These are phyloP conservation scores for Tragelaphus eurycerus DNA, from an alignment of 2,797 vertebrate genomes.

Conservation along the genomic window DNA sequence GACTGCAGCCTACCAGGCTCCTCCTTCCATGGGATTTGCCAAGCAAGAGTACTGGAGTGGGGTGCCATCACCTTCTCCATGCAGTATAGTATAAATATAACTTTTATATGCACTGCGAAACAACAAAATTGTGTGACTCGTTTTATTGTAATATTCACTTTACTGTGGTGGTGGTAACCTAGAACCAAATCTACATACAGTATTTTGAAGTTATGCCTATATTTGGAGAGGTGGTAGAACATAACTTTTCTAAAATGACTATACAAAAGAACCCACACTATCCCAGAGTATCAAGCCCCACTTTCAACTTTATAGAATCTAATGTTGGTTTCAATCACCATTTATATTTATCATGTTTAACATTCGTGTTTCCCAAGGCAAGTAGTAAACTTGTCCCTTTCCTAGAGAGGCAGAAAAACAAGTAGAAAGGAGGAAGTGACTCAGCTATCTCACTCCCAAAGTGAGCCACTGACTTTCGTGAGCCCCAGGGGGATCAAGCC, in stretches of 20 bases:
- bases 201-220: not conserved
- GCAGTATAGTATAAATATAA: not conserved
- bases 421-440: not conserved
- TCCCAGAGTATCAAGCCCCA: not conserved
- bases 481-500: not conserved
- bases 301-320: not conserved
- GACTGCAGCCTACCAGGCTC: too few relatives aligned
- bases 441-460: too few relatives aligned
- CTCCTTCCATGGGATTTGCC: too few relatives aligned
- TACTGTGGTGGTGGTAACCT: not conserved
- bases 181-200: not conserved
- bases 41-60: too few relatives aligned
- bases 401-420: not conserved
- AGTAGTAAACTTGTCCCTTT: not conserved
- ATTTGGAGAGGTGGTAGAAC: not conserved
- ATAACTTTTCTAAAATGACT: not conserved
- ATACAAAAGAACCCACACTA: not conserved
- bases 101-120: not conserved
- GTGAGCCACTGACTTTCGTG: not conserved
- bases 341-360: not conserved
- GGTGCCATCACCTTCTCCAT: too few relatives aligned
- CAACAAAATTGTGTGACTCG: not conserved
- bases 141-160: not conserved
- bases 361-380: not conserved
- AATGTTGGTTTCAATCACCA: not conserved